Conservation (phyloP, 2,113 vertebrate species). For the Anhinga anhinga region DNA sequence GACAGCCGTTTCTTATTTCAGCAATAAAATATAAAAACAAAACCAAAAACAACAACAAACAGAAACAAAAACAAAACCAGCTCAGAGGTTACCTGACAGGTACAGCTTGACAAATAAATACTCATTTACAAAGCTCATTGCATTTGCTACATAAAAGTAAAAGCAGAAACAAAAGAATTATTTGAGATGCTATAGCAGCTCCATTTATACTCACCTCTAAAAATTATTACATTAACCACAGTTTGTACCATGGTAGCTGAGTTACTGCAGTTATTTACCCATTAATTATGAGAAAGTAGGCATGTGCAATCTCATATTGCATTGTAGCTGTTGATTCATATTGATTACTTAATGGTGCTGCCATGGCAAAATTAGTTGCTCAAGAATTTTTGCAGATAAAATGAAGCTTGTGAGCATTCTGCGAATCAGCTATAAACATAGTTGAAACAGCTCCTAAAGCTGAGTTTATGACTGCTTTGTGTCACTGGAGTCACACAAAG, state of each 20-base stretch:
- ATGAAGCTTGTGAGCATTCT: not conserved
- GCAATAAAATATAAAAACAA: not conserved
- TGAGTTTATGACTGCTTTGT: not conserved
- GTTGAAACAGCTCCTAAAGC: not conserved
- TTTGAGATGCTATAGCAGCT: not conserved
- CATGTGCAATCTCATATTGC: not conserved
- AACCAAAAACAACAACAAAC: not conserved
- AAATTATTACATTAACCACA: not conserved
- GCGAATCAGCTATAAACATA: not conserved
- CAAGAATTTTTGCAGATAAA: not conserved
- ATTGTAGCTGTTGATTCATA: not conserved
- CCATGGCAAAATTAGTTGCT: not conserved
- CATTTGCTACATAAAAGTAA: not conserved
- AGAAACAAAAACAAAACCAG: not conserved
- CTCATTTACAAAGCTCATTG: not conserved
- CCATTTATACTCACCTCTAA: not conserved
- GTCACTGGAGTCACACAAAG: not conserved
- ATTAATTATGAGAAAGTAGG: not conserved
- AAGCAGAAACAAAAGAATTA: not conserved
- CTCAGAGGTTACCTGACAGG: not conserved
- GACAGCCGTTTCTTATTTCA: not conserved
- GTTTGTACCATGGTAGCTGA: not conserved
- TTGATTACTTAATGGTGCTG: not conserved
- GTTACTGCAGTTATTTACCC: not conserved
- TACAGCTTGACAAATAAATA: not conserved